phyloP scores from a whole-genome alignment of 2,888 invertebrate genomes.

The Dicycla oo region DNA sequence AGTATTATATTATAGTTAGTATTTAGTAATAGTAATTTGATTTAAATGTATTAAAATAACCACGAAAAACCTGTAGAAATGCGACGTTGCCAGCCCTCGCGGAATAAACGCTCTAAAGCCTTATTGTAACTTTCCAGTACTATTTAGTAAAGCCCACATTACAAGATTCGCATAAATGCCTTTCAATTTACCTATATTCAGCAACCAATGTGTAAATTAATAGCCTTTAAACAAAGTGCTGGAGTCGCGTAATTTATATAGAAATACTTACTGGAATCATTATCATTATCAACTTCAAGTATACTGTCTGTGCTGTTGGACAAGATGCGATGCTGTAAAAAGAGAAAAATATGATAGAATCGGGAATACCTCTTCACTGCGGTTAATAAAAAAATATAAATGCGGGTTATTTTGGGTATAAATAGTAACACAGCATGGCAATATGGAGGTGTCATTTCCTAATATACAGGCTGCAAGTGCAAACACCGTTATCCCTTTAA shows the following conservation, averaged over 20 bases:
- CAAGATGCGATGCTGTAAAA: constrained; percentile 30
- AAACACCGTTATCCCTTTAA: too few species aligned
- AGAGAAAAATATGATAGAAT: background rate
- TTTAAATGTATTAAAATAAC: too few species aligned
- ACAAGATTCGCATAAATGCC: too few species aligned
- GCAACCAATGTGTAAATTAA: background rate
- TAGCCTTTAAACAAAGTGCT: background rate
- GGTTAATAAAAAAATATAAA: too few species aligned
- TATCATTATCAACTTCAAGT: constrained; percentile 19
- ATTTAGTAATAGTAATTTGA: too few species aligned
- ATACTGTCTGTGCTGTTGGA: background rate
- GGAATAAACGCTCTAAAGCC: too few species aligned
- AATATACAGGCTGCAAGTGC: too few species aligned
- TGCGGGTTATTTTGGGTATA: background rate
- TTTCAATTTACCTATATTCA: background rate
- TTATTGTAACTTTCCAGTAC: background rate
- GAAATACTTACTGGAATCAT: constrained; percentile 37
- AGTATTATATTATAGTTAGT: too few species aligned
- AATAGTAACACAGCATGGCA: too few species aligned
- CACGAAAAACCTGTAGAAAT: too few species aligned
- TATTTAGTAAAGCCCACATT: background rate
- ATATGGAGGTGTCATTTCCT: background rate
- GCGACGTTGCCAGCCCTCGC: too few species aligned
- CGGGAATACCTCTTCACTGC: background rate
- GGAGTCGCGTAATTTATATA: background rate